Evolutionary conservation across 1,140 invertebrate genomes (phyloP).

Genomic region (Diorhabda sublineata): DNA sequence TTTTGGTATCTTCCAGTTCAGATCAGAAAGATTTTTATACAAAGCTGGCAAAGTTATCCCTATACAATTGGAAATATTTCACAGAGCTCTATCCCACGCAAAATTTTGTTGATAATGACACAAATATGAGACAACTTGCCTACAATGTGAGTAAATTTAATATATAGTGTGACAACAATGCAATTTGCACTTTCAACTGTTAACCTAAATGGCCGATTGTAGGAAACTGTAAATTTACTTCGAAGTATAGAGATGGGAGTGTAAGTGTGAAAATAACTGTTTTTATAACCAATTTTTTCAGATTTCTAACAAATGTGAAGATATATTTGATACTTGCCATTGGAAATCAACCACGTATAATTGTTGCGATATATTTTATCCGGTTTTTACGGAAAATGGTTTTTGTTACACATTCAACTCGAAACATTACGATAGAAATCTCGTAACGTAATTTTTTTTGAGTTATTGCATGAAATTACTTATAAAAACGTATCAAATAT

Average conservation of each 20-base stretch:
- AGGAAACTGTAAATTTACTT: no score
- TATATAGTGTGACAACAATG: no score
- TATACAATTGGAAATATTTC: constrained; percentile 39
- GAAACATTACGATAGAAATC: constrained; percentile 50
- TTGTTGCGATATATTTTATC: constrained; percentile 51
- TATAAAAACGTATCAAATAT: background rate
- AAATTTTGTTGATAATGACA: constrained; percentile 1
- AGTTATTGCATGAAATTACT: background rate
- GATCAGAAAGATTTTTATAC: constrained; percentile 36
- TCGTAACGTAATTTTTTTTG: constrained; percentile 51
- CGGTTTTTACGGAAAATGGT: constrained; percentile 65
- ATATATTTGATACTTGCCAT: constrained; percentile 55
- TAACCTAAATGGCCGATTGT: no score
- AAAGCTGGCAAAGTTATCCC: constrained; percentile 44
- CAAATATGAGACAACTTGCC: constrained; percentile 47
- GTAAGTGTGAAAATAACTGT: no score
- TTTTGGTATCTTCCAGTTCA: no score
- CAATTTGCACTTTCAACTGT: no score
- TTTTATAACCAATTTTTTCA: constrained; percentile 31
- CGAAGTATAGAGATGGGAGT: no score
- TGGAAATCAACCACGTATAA: constrained; percentile 59
- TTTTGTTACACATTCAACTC: constrained; percentile 69
- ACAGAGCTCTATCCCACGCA: background rate
- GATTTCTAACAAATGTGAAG: constrained; percentile 55
- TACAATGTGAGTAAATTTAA: constrained; percentile 43